Base-by-base conservation (phyloP, 1,140 invertebrate species). In the Antheraea pernyi region DNA sequence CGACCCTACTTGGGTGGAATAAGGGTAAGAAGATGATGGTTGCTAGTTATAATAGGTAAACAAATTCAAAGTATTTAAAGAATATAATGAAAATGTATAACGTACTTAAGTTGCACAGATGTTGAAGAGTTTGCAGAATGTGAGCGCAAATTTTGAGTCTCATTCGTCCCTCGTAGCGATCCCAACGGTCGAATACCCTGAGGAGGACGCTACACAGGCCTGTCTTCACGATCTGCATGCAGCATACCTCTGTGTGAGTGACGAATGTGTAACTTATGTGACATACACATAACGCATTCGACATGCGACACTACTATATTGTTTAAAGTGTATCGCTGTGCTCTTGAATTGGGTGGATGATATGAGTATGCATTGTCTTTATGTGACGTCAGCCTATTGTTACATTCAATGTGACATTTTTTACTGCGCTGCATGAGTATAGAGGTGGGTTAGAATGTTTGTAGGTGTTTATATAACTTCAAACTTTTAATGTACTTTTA, bases 181-280 rank as follows among this genome's bases (percentile, higher is more conserved):
- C 95, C 95, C 95, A 95, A 46, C 94, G 91, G 77, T 95, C 94
- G 83, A 95, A 94, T 74, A 95, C 92, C 62, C 93, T 90, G 78
- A 94, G 92, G 63, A 95, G 78, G 70, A 94, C 83, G 70, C 93
- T 87, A 68, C 94, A 92, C 48, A 95, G 91, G 30, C 94, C 94
- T 71, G 92, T 91, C 87, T 95, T 95, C 64, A 94, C 92, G 73
- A 95, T 94, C 84, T 94, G 94, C 77, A 89, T 94, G 83, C 93
- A 95, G 91, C 93, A 95, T 71, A 93, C 89, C 91, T 93, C 94
- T 95, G 86, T 82, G 80, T 88, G 78, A 89, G 86, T 89, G 85
- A 87, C 74, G 77, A 69, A 87, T 71, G 76, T 78, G 77, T 82
- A 75, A 86, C 66, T 81, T 70, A 78, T 75, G 67, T 76, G 72